Evolutionary conservation across 2,888 invertebrate genomes (phyloP).

Genomic region (Caenorhabditis sp.): DNA sequence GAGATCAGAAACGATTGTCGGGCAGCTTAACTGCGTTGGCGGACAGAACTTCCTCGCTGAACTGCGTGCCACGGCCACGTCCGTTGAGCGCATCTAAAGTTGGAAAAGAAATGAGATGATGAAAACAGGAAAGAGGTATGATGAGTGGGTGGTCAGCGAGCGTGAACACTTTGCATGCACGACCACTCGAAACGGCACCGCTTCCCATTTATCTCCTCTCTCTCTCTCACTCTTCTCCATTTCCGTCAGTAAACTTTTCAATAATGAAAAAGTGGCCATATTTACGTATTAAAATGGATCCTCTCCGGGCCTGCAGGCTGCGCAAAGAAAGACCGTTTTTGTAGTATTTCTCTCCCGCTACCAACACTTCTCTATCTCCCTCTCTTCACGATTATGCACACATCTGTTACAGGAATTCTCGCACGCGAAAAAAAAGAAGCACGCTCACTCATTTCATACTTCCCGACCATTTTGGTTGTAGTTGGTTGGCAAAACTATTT

Average conservation of each 20-base stretch:
- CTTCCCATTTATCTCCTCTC: neutral
- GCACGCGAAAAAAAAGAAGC: too few species aligned
- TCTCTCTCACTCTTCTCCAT: neutral
- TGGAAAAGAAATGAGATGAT: neutral
- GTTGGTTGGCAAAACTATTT: slow-evolving; percentile 19
- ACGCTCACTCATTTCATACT: too few species aligned
- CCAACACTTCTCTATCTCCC: neutral
- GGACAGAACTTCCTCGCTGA: slow-evolving; percentile 53
- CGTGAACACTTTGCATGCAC: slow-evolving; percentile 11
- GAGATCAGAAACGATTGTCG: slow-evolving; percentile 51
- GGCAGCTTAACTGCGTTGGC: slow-evolving; percentile 56
- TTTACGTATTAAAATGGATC: slow-evolving; percentile 1
- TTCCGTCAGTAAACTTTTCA: neutral
- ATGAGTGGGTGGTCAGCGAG: slow-evolving; percentile 22
- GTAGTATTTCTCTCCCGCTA: too few species aligned
- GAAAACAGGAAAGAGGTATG: neutral
- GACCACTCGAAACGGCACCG: neutral
- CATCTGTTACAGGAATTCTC: too few species aligned
- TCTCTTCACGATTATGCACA: too few species aligned
- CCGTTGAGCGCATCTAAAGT: slow-evolving; percentile 47
- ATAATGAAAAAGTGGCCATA: slow-evolving; percentile 1
- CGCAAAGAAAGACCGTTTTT: neutral
- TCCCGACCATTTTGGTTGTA: too few species aligned
- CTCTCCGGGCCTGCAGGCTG: neutral
- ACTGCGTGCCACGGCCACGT: slow-evolving; percentile 45